These are phyloP conservation scores for Branchipolynoe longqiensis DNA, from an alignment of 2,888 invertebrate genomes.

Conservation along the genomic window DNA sequence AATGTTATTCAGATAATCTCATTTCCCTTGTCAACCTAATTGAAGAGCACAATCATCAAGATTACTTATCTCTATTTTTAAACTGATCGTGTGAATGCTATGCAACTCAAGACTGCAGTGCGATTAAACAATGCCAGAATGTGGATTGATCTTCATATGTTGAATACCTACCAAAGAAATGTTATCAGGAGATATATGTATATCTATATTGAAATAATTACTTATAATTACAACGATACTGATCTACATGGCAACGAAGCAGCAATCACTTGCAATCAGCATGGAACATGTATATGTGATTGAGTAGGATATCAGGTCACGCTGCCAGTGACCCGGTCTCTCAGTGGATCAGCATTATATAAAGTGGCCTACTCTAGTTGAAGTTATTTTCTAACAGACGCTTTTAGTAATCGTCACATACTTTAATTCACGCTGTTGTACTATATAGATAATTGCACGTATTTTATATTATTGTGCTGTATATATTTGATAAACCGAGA, in stretches of 20 bases:
- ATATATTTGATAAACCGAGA: not conserved
- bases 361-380: not conserved
- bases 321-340: too few species aligned
- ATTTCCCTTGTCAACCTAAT: too few species aligned
- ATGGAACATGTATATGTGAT: constrained; percentile 20
- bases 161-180: not conserved
- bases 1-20: too few species aligned
- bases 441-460: not conserved
- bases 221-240: not conserved
- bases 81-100: too few species aligned
- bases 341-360: too few species aligned
- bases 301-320: too few species aligned
- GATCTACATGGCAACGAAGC: constrained; percentile 19
- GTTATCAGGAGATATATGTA: constrained; percentile 2
- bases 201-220: too few species aligned
- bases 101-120: too few species aligned
- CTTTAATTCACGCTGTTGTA: constrained; percentile 1
- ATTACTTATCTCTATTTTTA: too few species aligned
- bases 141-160: not conserved
- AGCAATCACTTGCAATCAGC: constrained; percentile 1
- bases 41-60: too few species aligned
- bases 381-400: not conserved
- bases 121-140: too few species aligned
- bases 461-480: not conserved
- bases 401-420: not conserved